Percentiles rank a stretch among this genome's conserved stretches.
Conservation (phyloP, 2,113 vertebrate species). For the Pavo muticus region DNA sequence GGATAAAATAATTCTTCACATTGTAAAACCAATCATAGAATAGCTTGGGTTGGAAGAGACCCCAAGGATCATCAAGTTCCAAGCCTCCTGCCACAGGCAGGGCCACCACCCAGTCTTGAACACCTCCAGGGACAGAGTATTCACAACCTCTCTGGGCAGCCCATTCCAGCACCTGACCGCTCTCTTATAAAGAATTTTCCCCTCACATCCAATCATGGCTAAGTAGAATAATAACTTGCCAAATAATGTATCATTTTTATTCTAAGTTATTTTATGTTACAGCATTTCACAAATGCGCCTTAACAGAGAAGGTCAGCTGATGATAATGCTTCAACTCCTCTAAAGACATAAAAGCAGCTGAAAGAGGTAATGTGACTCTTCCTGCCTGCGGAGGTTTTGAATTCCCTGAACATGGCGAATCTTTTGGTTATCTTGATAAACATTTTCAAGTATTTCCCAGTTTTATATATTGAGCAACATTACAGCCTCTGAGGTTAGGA, state of each 20-base stretch:
- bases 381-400: background rate
- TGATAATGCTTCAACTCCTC: background rate
- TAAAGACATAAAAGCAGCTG: background rate
- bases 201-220: background rate
- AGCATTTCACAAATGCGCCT: background rate
- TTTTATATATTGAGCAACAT: background rate
- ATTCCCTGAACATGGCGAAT: background rate
- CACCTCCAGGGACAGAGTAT: no score
- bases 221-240: background rate
- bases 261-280: background rate
- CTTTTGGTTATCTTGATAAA: background rate
- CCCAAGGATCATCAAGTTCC: no score
- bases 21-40: background rate
- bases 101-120: no score
- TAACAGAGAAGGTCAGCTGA: background rate
- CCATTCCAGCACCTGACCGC: no score
- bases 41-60: no score
- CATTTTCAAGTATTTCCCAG: background rate
- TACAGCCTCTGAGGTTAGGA: background rate
- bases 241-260: background rate
- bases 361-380: background rate
- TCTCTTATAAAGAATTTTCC: no score
- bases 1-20: background rate
- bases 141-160: no score
- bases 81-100: no score